A percentile compares a stretch with the other conserved stretches of the same genome.
Conservation (phyloP, 2,113 vertebrate species). For the Sylvia atricapilla region DNA sequence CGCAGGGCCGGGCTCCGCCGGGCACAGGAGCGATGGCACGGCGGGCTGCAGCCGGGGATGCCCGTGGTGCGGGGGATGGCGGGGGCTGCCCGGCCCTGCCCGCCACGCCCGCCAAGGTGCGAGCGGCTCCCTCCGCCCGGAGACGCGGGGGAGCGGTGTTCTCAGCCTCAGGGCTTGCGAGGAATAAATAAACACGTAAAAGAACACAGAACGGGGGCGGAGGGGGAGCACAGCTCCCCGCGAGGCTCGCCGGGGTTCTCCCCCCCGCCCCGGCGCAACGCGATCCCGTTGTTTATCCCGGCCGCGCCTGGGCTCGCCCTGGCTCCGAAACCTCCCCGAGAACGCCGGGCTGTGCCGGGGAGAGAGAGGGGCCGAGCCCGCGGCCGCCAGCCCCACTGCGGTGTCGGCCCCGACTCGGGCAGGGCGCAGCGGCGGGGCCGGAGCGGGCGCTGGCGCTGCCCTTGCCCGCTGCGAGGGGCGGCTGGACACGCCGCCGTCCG, state of each 20-base stretch:
- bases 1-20: too few species aligned
- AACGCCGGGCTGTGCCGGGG: not conserved
- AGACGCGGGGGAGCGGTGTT: not conserved
- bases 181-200: not conserved
- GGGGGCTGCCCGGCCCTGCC: too few species aligned
- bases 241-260: not conserved
- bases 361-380: too few species aligned
- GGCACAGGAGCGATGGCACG: not conserved
- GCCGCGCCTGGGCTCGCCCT: not conserved
- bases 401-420: too few species aligned
- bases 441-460: too few species aligned
- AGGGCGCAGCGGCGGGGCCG: not conserved
- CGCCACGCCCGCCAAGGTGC: not conserved
- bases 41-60: not conserved
- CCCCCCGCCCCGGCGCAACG: not conserved
- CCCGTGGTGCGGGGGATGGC: not conserved
- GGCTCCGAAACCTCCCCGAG: not conserved
- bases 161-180: not conserved
- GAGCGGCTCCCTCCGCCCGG: not conserved
- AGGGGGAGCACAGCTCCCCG: not conserved
- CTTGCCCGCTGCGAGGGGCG: not conserved
- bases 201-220: not conserved
- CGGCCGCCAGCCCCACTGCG: too few species aligned
- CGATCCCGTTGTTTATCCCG: conserved; percentile 23
- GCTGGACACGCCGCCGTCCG: not conserved